Base-by-base conservation (phyloP, 2,113 vertebrate genomes). In the Candoia aspera region DNA sequence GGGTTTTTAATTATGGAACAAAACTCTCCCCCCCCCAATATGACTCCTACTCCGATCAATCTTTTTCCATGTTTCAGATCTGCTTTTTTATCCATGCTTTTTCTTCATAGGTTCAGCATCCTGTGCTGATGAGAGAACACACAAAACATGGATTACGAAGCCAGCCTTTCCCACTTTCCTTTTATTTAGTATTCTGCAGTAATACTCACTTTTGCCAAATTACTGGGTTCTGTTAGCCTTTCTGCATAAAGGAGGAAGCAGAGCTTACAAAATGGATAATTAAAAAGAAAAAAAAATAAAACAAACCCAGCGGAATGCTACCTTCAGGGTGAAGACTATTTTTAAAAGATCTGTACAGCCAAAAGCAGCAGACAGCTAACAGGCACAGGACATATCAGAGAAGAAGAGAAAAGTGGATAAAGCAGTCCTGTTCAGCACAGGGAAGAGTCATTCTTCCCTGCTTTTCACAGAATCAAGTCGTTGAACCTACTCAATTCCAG, bases 151-250 rank as follows among this genome's bases (percentile, higher is more conserved):
- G 68, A 33, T n/a, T 85, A 33, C 79, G 49, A 62, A 12, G 83
- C 37, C n/a, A 86, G 26, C 58, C 5, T 62, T 86, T 54, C 19
- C 11, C 58, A 2, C 6, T 24, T 68, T 91, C 89, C 42, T 90
- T 94, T 91, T 93, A 4, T 92, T 92, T 84, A 88, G 92, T 42
- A 93, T 19, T 9, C 84, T 64, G 23, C 58, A n/a, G 85, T 46
- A 26, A 79, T 93, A 55, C 87, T 23, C 86, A 92, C 46, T 12
- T 90, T 19, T 89, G 10, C 83, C 88, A 84, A 86, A 89, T 68
- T 42, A 79, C 64, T 68, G 93, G 59, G 49, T 79, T 88, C 73
- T 23, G 8, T 19, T 54, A 89, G 55, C 55, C 92, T 64, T 64
- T 57, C 5, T 59, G 26, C 84, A 91, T 26, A 6, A 46, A 91